Evolutionary conservation across 2,797 vertebrate genomes (phyloP), one percentile per base, ranked within the genome.

Genomic region (Gastrophryne carolinensis): DNA sequence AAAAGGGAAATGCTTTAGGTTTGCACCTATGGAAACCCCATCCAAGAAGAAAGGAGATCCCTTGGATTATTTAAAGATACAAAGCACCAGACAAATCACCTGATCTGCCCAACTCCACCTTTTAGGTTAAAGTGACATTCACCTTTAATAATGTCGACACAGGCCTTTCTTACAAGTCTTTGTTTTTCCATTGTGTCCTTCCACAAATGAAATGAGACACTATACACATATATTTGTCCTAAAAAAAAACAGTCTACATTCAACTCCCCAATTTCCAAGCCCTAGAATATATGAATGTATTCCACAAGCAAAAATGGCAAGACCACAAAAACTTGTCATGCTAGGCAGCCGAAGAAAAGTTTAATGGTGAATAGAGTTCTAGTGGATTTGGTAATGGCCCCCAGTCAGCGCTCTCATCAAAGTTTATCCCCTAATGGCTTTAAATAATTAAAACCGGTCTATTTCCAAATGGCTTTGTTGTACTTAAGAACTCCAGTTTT

Each of bases 401-500:
- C 3, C 2, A 29, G 50, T 54, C 65, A 9, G 34, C 19, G 19
- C 15, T 9, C 10, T 29, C 2, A 11, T 7, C 32, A 27, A 32
- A 23, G 3, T 13, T 27, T 6, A 13, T 53, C 64, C 37, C 17
- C 21, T 35, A 53, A 67, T 54, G 64, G 65, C 34, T 68, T 56
- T 35, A 54, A 56, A 52, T 19, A 67, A 34, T 17, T 39, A 37
- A 67, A 67, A 67, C 34, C 49, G 37, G 23, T 54, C 26, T 26
- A 54, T 35, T 67, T 23, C 52, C 15, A 56, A 68, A 54, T 56
- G 65, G 50, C 49, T 54, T 54, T 37, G 13, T 68, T 44, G 24
- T 67, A 53, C 47, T 30, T 11, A 34, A 37, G 23, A 66, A 66
- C 19, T 53, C 21, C 62, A 2, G 47, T 34, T 66, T 52, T 50